Evolutionary conservation across 2,888 invertebrate genomes (phyloP), one percentile per base, ranked within the genome.

Genomic region (Muscina levida): DNA sequence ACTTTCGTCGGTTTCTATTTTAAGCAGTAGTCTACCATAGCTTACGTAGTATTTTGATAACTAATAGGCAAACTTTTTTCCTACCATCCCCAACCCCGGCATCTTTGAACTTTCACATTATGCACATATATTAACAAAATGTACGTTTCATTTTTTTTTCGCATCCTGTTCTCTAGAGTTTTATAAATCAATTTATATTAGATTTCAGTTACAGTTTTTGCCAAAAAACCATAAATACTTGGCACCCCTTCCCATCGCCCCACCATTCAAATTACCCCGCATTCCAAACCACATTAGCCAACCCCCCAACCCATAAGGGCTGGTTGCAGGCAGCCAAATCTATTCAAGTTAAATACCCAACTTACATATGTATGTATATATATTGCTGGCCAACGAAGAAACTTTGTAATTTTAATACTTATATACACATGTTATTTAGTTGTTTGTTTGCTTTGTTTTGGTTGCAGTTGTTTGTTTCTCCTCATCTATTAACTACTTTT

Each of bases 401-500:
- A 72, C 53, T 79, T 72, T 68, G 44, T 42, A 70, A 44, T 70
- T 76, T 76, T 53, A 70, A 65, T 75, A 74, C 51, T 68, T 70
- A 46, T 19, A 42, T 66, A 51, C 67, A 67, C 68, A 51, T 74
- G 75, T 70, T 65, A 42, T 56, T 37, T 59, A 8, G 74, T 79
- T 39, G 39, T 72, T 39, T 48, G 11, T 42, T 19, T 66, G 31
- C n/a, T 74, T 77, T 39, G 39, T 53, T 39, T 68, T 71, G n/a
- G 59, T 22, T 62, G 62, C 62, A 17, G 31, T 67, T 67, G 51
- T 67, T 74, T 67, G 44, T 39, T 75, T 75, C 72, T 72, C 75
- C 72, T 74, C 73, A 59, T 71, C 77, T 77, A 80, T 80, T 80
- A 77, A 67, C 76, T 77, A 80, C 51, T 80, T 80, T 71, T 53